Percentiles rank a stretch among this genome's conserved stretches.
phyloP scores from a whole-genome alignment of 2,888 invertebrate species.

The Hemaris fuciformis region DNA sequence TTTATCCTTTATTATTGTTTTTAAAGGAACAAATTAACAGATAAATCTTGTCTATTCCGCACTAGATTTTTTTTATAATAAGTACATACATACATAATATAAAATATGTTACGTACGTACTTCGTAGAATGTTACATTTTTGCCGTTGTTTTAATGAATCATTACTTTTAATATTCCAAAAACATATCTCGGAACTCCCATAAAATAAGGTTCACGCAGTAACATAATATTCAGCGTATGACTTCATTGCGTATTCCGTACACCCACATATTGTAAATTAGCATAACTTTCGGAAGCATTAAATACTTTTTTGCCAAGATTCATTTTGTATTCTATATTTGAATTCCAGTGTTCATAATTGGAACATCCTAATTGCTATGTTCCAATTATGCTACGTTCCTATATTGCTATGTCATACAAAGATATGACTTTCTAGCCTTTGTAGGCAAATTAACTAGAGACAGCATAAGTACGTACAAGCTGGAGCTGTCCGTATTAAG shows the following conservation, averaged over 20 bases:
- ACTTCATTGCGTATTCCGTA: not conserved
- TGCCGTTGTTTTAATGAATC: not conserved
- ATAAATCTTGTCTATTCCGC: too few species aligned
- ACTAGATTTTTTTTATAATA: too few species aligned
- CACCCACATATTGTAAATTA: not conserved
- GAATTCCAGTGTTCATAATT: not conserved
- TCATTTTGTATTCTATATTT: not conserved
- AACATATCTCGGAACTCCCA: not conserved
- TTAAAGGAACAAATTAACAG: too few species aligned
- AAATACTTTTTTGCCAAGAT: not conserved
- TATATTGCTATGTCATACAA: too few species aligned
- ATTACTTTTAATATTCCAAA: not conserved
- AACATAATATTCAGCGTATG: not conserved
- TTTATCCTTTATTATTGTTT: too few species aligned
- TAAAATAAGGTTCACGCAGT: not conserved
- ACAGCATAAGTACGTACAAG: not conserved
- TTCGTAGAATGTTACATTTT: too few species aligned
- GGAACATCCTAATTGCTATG: not conserved
- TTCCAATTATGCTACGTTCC: too few species aligned
- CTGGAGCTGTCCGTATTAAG: not conserved
- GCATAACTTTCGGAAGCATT: not conserved
- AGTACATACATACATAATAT: too few species aligned
- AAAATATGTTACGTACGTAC: too few species aligned
- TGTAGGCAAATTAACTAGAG: not conserved
- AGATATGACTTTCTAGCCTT: too few species aligned